phyloP scores from a whole-genome alignment of 1,140 invertebrate genomes.

The Cyclargus thomasi region DNA sequence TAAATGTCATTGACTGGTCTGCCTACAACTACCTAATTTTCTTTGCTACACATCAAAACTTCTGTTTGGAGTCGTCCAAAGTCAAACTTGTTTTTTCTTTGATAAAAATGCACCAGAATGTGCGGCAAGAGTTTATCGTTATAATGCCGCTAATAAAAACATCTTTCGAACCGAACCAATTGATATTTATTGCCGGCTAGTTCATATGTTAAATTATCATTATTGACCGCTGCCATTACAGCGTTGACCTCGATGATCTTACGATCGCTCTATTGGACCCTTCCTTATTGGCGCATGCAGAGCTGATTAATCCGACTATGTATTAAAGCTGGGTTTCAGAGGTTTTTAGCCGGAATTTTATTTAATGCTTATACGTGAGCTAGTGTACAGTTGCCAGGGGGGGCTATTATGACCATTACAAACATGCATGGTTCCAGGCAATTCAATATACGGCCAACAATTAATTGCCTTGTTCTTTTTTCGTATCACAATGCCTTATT shows the following conservation, averaged over 20 bases:
- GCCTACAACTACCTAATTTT: neutral
- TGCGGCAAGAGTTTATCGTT: neutral
- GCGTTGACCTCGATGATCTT: conserved; percentile 48
- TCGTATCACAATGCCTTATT: too few species aligned
- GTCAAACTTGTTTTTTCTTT: neutral
- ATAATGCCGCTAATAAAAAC: neutral
- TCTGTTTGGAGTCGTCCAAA: neutral
- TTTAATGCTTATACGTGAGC: too few species aligned
- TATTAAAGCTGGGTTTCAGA: neutral
- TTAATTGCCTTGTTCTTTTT: too few species aligned
- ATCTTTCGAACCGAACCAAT: conserved; percentile 21
- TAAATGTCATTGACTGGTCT: neutral
- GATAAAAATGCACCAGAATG: neutral
- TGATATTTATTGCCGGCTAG: conserved; percentile 53
- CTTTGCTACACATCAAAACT: neutral
- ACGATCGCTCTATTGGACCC: conserved; percentile 53
- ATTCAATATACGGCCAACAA: too few species aligned
- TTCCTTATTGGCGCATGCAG: conserved; percentile 37
- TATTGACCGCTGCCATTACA: conserved; percentile 54
- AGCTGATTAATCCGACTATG: conserved; percentile 6
- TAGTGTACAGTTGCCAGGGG: too few species aligned
- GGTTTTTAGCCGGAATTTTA: too few species aligned
- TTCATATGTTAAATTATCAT: conserved; percentile 49
- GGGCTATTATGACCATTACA: too few species aligned
- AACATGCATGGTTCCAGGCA: too few species aligned